Base-by-base conservation (phyloP, 2,113 vertebrate genomes). In the Pygathrix nemaeus region DNA sequence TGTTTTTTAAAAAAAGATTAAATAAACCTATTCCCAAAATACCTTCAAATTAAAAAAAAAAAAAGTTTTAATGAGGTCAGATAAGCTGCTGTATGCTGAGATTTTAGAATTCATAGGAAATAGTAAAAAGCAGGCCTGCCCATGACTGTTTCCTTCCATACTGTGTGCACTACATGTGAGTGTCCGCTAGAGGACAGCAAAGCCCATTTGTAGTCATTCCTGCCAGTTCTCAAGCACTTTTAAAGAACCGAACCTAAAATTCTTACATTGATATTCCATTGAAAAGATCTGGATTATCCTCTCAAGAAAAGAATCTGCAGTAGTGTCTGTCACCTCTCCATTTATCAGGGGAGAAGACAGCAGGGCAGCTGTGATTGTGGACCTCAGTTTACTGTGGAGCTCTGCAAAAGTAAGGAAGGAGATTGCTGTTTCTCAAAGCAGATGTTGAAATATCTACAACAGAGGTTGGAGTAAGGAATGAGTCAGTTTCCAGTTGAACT, bases 121-220 rank as follows among this genome's bases (percentile, higher is more conserved):
- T 79, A n/a, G 73, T 79, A 32, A 52, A 76, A 85, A 84, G 43
- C 59, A 88, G 3, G 48, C 14, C 35, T 88, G 3, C 61, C 61
- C 61, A 32, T 30, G 64, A 50, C 64, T 45, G 9, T 79, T 43
- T 93, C 76, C 64, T 64, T 82, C 9, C 81, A 38, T n/a, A 25
- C 8, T 25, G 2, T 57, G 3, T 91, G 45, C 17, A 76, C 57
- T 88, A n/a, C 25, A 0, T 40, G 80, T 23, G 78, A 40, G 27
- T n/a, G 40, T 94, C 98, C 99, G 88, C 98, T 93, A 97, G 99
- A 98, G 98, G 98, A 97, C 98, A 98, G 98, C 93, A 93, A 79
- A 90, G 93, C 61, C 87, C 18, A 1, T 52, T 86, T 48, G 12
- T 14, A 59, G 6, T 68, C n/a, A 6, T 0, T 27, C 25, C 45